These are phyloP conservation scores for Maccullochella peelii DNA, from an alignment of 2,113 vertebrate species.

Conservation along the genomic window DNA sequence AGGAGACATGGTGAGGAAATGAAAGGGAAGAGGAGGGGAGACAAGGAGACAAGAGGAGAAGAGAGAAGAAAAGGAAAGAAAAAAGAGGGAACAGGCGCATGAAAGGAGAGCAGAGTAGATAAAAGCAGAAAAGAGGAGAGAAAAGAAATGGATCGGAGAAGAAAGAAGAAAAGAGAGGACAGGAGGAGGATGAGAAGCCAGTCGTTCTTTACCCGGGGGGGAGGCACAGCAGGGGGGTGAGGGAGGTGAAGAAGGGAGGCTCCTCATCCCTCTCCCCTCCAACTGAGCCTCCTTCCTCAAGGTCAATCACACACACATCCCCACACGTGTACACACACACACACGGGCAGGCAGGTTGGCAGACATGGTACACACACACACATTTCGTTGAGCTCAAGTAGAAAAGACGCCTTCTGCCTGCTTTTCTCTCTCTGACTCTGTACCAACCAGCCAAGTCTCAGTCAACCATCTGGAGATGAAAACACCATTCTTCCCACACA, in stretches of 20 bases:
- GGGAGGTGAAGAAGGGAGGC: conserved; percentile 31
- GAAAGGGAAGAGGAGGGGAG: not conserved
- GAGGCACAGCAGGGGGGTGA: conserved; percentile 53
- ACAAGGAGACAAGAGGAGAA: not conserved
- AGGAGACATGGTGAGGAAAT: not conserved
- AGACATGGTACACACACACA: conserved; percentile 50
- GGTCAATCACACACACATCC: conserved; percentile 74
- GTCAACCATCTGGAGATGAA: conserved; percentile 79
- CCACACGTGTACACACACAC: conserved; percentile 51
- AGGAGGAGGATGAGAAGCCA: conserved; percentile 69
- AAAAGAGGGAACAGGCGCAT: not conserved
- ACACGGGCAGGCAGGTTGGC: conserved; percentile 36
- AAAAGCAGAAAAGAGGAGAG: not conserved
- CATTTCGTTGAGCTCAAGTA: conserved; percentile 68
- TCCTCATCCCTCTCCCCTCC: conserved; percentile 76
- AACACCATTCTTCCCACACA: conserved; percentile 67
- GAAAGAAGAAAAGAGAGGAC: conserved; percentile 44
- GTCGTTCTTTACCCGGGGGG: conserved; percentile 73
- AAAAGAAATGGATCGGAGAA: not conserved
- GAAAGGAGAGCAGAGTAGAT: not conserved
- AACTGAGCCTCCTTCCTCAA: conserved; percentile 83
- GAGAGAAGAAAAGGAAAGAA: not conserved
- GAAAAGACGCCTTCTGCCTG: conserved; percentile 74
- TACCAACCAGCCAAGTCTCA: conserved; percentile 75
- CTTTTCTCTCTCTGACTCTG: conserved; percentile 73